phyloP scores from a whole-genome alignment of 1,140 invertebrate genomes.

The Cotesia glomerata region DNA sequence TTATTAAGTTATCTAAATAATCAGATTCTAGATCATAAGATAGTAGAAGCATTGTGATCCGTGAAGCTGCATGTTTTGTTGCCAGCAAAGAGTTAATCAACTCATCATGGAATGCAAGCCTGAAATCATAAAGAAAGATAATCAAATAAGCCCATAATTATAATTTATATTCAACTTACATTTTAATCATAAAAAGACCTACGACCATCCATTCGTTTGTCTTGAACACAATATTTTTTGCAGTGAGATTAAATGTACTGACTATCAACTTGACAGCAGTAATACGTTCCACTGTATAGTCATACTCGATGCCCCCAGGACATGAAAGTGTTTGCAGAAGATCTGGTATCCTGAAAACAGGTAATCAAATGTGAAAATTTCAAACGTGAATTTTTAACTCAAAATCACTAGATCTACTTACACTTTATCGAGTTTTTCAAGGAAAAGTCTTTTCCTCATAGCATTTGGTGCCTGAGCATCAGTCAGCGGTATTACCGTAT shows the following conservation, averaged over 20 bases:
- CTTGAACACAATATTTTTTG: constrained; percentile 61
- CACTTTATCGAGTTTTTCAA: constrained; percentile 59
- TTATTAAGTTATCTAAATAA: constrained; percentile 51
- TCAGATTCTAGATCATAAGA: constrained; percentile 57
- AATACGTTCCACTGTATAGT: constrained; percentile 40
- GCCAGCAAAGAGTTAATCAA: constrained; percentile 46
- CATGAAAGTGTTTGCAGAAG: constrained; percentile 48
- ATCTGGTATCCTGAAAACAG: constrained; percentile 48
- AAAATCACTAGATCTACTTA: not conserved
- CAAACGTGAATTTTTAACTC: no score
- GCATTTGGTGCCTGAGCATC: constrained; percentile 54
- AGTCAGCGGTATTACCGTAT: constrained; percentile 53
- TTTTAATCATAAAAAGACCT: constrained; percentile 58
- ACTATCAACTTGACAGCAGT: constrained; percentile 51
- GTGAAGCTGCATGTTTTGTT: constrained; percentile 51
- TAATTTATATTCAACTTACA: constrained; percentile 49
- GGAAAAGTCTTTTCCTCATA: constrained; percentile 58
- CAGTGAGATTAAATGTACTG: constrained; percentile 57
- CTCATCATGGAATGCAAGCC: constrained; percentile 55
- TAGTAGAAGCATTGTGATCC: constrained; percentile 58
- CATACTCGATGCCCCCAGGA: constrained; percentile 32
- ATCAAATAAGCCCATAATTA: constrained; percentile 11
- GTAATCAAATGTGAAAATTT: constrained; percentile 39
- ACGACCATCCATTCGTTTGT: constrained; percentile 61
- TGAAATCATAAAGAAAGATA: constrained; percentile 39